Percentiles rank a stretch among this genome's conserved stretches.
Evolutionary conservation across 2,888 invertebrate genomes (phyloP).

Genomic region (Leptinotarsa rubiginosa): DNA sequence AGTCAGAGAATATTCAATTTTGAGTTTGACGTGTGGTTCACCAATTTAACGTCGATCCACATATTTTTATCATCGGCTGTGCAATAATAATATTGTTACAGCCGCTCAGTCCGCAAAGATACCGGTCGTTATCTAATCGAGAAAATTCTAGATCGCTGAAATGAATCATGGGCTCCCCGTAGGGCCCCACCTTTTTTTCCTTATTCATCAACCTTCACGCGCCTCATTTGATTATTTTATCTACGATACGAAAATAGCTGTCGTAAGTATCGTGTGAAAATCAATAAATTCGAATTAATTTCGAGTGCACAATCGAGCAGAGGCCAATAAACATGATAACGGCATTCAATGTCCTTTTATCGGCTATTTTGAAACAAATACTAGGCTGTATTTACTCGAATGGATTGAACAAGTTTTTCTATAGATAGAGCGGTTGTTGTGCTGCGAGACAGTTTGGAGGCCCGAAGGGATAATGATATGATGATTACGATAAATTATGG

Average conservation of each 20-base stretch:
- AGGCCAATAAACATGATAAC: constrained; percentile 39
- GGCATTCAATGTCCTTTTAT: constrained; percentile 43
- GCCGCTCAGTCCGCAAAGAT: too few species aligned
- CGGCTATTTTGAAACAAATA: constrained; percentile 50
- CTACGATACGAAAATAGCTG: constrained; percentile 27
- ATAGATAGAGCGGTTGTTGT: constrained; percentile 3
- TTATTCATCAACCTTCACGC: constrained; percentile 19
- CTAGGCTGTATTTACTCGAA: constrained; percentile 49
- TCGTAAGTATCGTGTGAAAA: constrained; percentile 37
- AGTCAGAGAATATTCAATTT: too few species aligned
- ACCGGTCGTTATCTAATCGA: constrained; percentile 24
- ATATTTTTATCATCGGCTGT: too few species aligned
- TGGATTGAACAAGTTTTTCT: constrained; percentile 12
- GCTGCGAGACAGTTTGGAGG: neutral
- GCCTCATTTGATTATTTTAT: constrained; percentile 27
- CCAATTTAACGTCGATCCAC: too few species aligned
- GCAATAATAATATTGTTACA: too few species aligned
- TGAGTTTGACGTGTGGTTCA: too few species aligned
- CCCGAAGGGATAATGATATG: neutral
- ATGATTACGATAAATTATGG: too few species aligned
- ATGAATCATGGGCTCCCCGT: constrained; percentile 26
- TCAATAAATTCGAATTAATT: constrained; percentile 36
- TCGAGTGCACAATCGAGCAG: constrained; percentile 30
- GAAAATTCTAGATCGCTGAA: constrained; percentile 24
- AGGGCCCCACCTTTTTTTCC: constrained; percentile 31